Base-by-base conservation (phyloP, 1,140 invertebrate genomes). In the Neodiprion lecontei region DNA sequence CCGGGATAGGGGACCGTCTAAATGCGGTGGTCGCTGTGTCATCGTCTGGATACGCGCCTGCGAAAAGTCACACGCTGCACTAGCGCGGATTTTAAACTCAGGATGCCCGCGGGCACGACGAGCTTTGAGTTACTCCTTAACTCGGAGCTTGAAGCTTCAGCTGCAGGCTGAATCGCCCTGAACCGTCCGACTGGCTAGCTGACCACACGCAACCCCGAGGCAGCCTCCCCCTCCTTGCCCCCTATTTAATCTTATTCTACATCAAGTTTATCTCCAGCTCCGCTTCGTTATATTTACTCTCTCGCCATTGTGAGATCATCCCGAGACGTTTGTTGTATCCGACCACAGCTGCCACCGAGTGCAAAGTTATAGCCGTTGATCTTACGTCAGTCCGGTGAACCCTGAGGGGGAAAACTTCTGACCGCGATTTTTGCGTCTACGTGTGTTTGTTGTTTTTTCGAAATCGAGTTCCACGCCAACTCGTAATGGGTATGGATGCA, bases 31-130 rank as follows among this genome's bases (percentile, higher is more conserved):
- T 67, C 49, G 48, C 66, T 80, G 81, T 81, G 79, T 82, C 81
- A 82, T 79, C 81, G 81, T 82, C 81, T 82, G 81, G 77, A 70
- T 76, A 74, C 78, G 81, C 77, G 67, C 48, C 67, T 73, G 66
- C 17, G 53, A 61, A 61, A 61, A 61, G 53, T 61, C 53, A 9
- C 53, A 61, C 53, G 53, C 53, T 40, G 28, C 28, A 61, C n/a
- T 61, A 12, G 53, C 53, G 11, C 28, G 28, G 28, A 17, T 61
- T 61, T 61, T 61, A 61, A 61, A 17, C n/a, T 61, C 8, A 17
- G 4, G 9, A 9, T 61, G 53, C 53, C 9, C 3, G 11, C 11
- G 53, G 53, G n/a, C 53, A n/a, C 11, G 53, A 61, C 0, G 53
- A 17, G 53, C 28, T 40, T 40, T 40, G 53, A 17, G 53, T 14